Conservation (phyloP, 2,888 invertebrate genomes). For the Philonicus albiceps region DNA sequence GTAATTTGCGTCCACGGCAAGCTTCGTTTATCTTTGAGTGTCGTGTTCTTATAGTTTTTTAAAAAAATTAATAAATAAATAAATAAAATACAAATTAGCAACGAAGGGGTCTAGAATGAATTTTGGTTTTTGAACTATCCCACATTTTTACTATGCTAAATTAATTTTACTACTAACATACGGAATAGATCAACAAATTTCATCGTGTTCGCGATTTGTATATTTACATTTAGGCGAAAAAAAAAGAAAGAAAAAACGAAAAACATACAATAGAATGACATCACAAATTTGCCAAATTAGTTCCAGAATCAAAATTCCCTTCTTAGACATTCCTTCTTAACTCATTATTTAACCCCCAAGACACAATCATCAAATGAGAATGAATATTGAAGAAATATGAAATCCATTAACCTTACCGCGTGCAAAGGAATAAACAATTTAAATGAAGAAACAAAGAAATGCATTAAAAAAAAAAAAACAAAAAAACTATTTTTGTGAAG, state of each 20-base stretch:
- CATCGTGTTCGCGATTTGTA: neutral
- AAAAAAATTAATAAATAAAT: too few relatives aligned
- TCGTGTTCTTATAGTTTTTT: neutral
- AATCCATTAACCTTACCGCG: neutral
- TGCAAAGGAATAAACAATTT: constrained; percentile 4
- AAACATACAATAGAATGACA: neutral
- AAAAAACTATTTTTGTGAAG: constrained; percentile 52
- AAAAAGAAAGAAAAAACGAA: neutral
- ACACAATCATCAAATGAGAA: neutral
- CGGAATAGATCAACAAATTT: neutral
- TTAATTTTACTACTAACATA: neutral
- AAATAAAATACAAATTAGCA: neutral
- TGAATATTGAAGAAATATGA: too few relatives aligned
- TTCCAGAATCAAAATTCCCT: neutral
- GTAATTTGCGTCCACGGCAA: constrained; percentile 34
- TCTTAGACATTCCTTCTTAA: neutral
- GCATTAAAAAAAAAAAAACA: constrained; percentile 43
- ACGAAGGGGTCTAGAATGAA: neutral
- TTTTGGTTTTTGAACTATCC: neutral
- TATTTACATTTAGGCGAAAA: neutral
- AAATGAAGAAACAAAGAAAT: constrained; percentile 31
- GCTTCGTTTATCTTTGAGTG: constrained; percentile 2
- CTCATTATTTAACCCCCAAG: neutral
- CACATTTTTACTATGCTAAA: neutral
- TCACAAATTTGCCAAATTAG: neutral